Evolutionary conservation across 2,888 invertebrate genomes (phyloP), one percentile per base, ranked within the genome.

Genomic region (Lapara coniferarum): DNA sequence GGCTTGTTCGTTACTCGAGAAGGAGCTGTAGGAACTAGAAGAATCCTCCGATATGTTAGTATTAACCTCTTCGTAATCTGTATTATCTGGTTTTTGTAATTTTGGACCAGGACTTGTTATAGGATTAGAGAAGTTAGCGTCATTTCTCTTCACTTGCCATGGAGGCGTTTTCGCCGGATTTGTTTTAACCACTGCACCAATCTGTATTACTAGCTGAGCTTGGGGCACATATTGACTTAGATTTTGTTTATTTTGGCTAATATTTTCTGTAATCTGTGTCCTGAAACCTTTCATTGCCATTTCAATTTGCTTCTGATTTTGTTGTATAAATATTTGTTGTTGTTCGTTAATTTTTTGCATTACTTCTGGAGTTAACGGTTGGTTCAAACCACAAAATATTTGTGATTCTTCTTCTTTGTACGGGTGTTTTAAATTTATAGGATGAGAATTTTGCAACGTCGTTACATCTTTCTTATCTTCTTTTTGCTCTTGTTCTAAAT

Each of bases 291-390:
- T 94, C 94, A 94, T 94, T 10, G 92, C 92, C 84, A 94, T 91
- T 80, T 94, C 94, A 73, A 94, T 94, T 77, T 93, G 94, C 75
- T 92, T 94, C 75, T 94, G 94, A 79, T 94, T 93, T 74, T 94
- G 93, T 74, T 94, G 94, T 78, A 95, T 95, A 73, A 95, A 94
- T 72, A 95, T 90, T 80, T 94, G 95, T 73, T 95, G 94, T 74
- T 94, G 94, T 79, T 94, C 94, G 72, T 94, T 94, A 66, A 94
- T 94, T 81, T 93, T 94, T 81, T 93, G 94, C 94, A 92, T 94
- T 66, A 92, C 94, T 83, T 93, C 94, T 19, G 93, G 94, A 0
- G 94, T 94, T 49, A 94, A 78, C 10, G 93, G 89, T 76, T 94
- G 93, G 73, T 93, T 91, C 8, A 94, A 78, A 7, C 94, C 91